phyloP scores from a whole-genome alignment of 2,888 invertebrate species.

The Mythimna lalbum region DNA sequence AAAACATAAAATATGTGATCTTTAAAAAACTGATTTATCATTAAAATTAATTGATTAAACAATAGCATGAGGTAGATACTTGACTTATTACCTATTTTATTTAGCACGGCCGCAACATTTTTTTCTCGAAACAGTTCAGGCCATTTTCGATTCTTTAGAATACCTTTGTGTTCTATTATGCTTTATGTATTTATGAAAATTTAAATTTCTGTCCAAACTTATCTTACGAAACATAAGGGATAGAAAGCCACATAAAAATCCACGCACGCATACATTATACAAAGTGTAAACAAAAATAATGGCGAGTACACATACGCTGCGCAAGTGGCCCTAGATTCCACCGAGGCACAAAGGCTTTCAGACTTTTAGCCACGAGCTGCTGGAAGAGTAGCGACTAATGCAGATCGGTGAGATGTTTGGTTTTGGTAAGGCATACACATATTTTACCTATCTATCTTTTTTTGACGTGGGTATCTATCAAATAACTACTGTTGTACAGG shows the following conservation, averaged over 20 bases:
- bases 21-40: no score
- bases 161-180: no score
- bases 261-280: conserved; percentile 33
- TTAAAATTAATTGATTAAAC: no score
- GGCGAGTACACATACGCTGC: conserved; percentile 64
- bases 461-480: no score
- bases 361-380: conserved; percentile 78
- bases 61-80: no score
- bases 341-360: conserved; percentile 80
- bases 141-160: no score
- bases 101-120: no score
- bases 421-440: not conserved
- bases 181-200: no score
- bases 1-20: no score
- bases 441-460: conserved; percentile 4
- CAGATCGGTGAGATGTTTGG: conserved; percentile 54
- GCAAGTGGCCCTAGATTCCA: conserved; percentile 76
- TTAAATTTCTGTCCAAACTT: not conserved
- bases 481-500: no score
- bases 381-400: conserved; percentile 64
- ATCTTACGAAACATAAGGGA: not conserved
- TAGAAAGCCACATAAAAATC: conserved; percentile 12
- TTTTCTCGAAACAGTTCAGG: no score
- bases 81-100: no score
- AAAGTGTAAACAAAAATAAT: conserved; percentile 64